phyloP scores from a whole-genome alignment of 2,113 vertebrate species.

The Sisor rabdophorus region DNA sequence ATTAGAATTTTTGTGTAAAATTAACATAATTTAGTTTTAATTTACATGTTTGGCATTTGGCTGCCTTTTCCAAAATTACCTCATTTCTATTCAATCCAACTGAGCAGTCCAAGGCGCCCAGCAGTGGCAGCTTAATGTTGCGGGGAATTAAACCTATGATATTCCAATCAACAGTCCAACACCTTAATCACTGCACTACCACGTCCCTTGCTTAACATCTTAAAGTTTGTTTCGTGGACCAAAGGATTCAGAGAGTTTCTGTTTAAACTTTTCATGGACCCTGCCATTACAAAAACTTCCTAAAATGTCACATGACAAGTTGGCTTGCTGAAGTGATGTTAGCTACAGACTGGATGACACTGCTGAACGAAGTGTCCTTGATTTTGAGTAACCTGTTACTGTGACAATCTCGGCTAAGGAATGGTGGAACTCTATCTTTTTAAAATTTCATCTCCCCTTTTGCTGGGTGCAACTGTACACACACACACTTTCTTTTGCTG shows the following conservation, averaged over 20 bases:
- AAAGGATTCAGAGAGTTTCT: not conserved
- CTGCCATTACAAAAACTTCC: slow-evolving; percentile 19
- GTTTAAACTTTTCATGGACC: slow-evolving; percentile 14
- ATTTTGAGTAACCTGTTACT: slow-evolving; percentile 18
- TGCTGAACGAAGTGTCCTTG: slow-evolving; percentile 47
- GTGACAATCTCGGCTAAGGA: slow-evolving; percentile 27
- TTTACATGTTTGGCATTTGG: too few relatives aligned
- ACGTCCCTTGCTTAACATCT: too few relatives aligned
- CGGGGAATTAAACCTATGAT: too few relatives aligned
- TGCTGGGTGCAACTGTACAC: slow-evolving; percentile 18
- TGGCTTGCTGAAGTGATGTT: slow-evolving; percentile 62
- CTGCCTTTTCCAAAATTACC: too few relatives aligned
- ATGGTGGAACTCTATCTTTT: slow-evolving; percentile 3
- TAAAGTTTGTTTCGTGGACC: too few relatives aligned
- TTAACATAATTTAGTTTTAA: too few relatives aligned
- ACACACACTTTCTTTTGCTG: slow-evolving; percentile 27
- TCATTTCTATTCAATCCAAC: too few relatives aligned
- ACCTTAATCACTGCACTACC: too few relatives aligned
- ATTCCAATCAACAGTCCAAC: too few relatives aligned
- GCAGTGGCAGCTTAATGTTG: too few relatives aligned
- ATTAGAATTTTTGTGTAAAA: too few relatives aligned
- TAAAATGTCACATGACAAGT: not conserved
- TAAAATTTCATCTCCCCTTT: slow-evolving; percentile 29
- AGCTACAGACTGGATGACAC: slow-evolving; percentile 75
- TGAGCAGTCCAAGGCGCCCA: too few relatives aligned